Evolutionary conservation across 2,888 invertebrate species (phyloP).

Genomic region (Pterobdella sp.): DNA sequence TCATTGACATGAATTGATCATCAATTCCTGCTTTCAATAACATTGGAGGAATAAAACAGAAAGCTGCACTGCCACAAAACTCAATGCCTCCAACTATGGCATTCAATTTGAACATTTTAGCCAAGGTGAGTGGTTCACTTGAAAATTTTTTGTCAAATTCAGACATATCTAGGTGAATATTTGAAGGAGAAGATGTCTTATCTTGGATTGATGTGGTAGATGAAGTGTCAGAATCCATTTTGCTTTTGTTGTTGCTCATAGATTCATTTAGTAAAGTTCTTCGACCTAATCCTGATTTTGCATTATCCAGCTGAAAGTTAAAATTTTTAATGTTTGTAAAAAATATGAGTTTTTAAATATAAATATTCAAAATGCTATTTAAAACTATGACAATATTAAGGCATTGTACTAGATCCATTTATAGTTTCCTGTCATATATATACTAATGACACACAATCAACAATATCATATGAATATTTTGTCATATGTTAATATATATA

Average conservation of each 20-base stretch:
- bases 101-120: slow-evolving; percentile 49
- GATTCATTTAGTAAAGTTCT: not conserved
- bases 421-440: too few species aligned
- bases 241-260: not conserved
- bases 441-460: too few species aligned
- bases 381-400: too few species aligned
- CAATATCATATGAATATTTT: too few species aligned
- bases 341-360: not conserved
- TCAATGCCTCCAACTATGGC: slow-evolving; percentile 53
- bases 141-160: not conserved
- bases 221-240: not conserved
- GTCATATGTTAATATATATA: too few species aligned
- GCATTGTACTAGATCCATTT: too few species aligned
- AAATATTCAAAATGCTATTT: too few species aligned
- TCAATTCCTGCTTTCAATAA: slow-evolving; percentile 52
- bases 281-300: not conserved
- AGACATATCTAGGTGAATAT: not conserved
- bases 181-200: not conserved
- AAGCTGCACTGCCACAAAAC: slow-evolving; percentile 53
- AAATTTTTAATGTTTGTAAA: not conserved
- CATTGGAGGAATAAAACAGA: slow-evolving; percentile 54
- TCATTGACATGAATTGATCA: slow-evolving; percentile 52
- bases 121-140: slow-evolving; percentile 36
- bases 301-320: not conserved
- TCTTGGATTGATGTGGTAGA: not conserved